These are phyloP conservation scores for Phaonia tiefii DNA, from an alignment of 2,888 invertebrate species.

Conservation along the genomic window DNA sequence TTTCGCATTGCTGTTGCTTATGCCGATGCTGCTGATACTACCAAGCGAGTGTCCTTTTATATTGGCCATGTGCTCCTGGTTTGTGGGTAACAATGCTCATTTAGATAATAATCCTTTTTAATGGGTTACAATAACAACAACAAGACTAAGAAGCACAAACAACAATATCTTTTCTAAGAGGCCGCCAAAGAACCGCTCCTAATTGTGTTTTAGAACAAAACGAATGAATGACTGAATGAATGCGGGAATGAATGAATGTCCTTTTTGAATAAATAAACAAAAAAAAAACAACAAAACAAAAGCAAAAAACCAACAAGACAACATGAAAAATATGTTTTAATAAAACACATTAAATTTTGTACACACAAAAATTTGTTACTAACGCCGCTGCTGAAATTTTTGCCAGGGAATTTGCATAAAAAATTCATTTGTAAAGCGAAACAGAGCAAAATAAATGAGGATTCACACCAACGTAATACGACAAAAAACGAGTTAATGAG, in stretches of 20 bases:
- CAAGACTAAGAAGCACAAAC: conserved; percentile 2
- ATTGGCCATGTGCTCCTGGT: neutral
- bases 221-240: conserved; percentile 9
- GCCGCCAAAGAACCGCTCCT: neutral
- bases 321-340: conserved; percentile 59
- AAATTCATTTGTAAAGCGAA: conserved; percentile 45
- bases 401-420: conserved; percentile 59
- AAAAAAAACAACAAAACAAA: neutral
- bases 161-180: neutral
- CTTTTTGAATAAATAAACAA: neutral
- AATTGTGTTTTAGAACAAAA: conserved; percentile 26
- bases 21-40: neutral
- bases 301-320: conserved; percentile 20
- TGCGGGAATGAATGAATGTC: neutral
- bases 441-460: neutral
- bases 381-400: conserved; percentile 13
- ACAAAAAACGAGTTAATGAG: conserved; percentile 25
- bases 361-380: conserved; percentile 55
- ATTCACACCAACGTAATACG: neutral
- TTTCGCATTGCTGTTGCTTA: neutral
- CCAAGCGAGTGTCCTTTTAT: conserved; percentile 13
- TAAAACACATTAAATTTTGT: conserved; percentile 59
- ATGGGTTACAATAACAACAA: conserved; percentile 35
- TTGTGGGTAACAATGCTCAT: conserved; percentile 50
- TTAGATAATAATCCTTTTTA: conserved; percentile 64